Percentiles rank a stretch among this genome's conserved stretches.
phyloP scores from a whole-genome alignment of 2,113 vertebrate genomes.

The Zosterops pallidus region DNA sequence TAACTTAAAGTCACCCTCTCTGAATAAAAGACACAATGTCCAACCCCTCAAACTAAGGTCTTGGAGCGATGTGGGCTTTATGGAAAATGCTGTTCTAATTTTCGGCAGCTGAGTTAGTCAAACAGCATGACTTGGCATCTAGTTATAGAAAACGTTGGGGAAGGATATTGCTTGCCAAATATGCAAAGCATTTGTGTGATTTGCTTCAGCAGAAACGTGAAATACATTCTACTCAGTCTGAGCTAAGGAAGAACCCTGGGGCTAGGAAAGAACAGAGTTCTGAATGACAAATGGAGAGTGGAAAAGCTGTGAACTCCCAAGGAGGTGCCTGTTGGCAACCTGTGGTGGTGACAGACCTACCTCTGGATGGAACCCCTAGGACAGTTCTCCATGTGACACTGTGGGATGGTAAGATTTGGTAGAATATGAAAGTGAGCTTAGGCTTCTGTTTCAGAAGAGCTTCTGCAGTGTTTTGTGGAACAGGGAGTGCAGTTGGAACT shows the following conservation, averaged over 20 bases:
- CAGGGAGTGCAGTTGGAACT: neutral
- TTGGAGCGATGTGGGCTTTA: neutral
- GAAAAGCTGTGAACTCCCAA: neutral
- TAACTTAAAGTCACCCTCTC: neutral
- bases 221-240: neutral
- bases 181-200: slow-evolving; percentile 28
- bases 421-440: neutral
- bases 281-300: neutral
- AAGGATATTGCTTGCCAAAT: slow-evolving; percentile 25
- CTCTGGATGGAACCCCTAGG: neutral
- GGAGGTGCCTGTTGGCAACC: neutral
- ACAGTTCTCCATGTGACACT: neutral
- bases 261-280: neutral
- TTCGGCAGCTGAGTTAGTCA: neutral
- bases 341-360: neutral
- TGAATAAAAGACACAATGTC: neutral
- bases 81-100: neutral
- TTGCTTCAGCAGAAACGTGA: slow-evolving; percentile 29
- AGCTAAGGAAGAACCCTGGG: neutral
- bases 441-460: neutral
- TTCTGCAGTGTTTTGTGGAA: neutral
- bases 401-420: neutral
- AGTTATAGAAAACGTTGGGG: neutral
- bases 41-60: neutral
- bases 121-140: slow-evolving; percentile 42